Evolutionary conservation across 2,113 vertebrate species (phyloP).

Genomic region (Hoplias malabaricus): DNA sequence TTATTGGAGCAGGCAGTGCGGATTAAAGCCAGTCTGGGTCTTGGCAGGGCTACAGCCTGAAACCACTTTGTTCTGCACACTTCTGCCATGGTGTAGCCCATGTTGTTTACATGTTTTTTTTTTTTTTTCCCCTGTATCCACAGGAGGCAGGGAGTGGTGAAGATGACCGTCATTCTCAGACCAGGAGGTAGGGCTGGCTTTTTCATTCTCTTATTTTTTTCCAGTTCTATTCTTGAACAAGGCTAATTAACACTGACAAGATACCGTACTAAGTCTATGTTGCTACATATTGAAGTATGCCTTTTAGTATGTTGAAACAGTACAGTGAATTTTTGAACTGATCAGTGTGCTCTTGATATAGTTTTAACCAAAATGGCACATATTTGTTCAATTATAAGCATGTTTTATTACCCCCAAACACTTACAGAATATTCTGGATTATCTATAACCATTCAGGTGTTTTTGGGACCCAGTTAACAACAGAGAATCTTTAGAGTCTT

Average conservation of each 20-base stretch:
- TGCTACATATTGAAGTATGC: neutral
- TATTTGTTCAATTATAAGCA: no score
- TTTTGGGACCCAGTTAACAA: no score
- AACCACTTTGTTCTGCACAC: neutral
- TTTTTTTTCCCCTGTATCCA: conserved; percentile 7
- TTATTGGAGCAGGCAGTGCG: conserved; percentile 59
- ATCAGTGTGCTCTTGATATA: no score
- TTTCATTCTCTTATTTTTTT: neutral
- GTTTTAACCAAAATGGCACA: no score
- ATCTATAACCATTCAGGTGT: no score
- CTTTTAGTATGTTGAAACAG: no score
- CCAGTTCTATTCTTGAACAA: neutral
- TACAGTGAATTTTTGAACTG: no score
- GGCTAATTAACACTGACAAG: neutral
- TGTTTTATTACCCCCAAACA: no score
- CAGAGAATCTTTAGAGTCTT: neutral
- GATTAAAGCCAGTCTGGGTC: conserved; percentile 58
- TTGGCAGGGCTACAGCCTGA: conserved; percentile 17
- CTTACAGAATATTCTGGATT: no score
- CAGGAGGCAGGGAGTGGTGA: conserved; percentile 95
- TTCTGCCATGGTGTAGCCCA: neutral
- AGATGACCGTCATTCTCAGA: conserved; percentile 89
- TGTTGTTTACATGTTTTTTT: neutral
- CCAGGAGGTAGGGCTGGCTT: conserved; percentile 82
- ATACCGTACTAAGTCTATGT: no score